phyloP scores from a whole-genome alignment of 2,113 vertebrate species.

The Mobula hypostoma region DNA sequence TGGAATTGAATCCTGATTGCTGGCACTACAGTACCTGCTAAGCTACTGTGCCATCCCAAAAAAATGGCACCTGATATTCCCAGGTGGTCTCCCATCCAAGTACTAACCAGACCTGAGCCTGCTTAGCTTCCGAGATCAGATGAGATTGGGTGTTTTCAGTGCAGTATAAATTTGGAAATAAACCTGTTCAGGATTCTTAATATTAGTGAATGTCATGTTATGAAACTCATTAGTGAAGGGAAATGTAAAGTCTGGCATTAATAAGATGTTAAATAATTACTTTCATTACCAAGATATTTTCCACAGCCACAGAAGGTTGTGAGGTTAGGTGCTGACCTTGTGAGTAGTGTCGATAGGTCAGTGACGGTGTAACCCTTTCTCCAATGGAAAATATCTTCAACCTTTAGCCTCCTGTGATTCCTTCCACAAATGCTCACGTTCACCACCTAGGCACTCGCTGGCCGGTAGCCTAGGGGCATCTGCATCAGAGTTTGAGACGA shows the following conservation, averaged over 20 bases:
- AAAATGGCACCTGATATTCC: too few relatives aligned
- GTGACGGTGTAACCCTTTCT: not conserved
- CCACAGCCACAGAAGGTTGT: not conserved
- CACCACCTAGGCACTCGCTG: too few relatives aligned
- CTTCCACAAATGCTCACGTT: not conserved
- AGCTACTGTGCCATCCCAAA: too few relatives aligned
- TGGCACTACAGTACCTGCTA: too few relatives aligned
- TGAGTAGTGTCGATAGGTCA: not conserved
- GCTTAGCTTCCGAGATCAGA: too few relatives aligned
- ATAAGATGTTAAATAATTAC: not conserved
- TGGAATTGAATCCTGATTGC: too few relatives aligned
- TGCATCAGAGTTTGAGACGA: too few relatives aligned
- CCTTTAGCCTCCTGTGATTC: not conserved
- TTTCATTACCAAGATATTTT: not conserved
- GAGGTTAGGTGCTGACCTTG: not conserved
- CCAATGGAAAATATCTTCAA: not conserved
- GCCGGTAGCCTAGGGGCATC: too few relatives aligned
- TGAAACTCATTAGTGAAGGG: not conserved
- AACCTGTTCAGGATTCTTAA: not conserved
- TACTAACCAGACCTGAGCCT: too few relatives aligned
- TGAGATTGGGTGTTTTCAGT: too few relatives aligned
- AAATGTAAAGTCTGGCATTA: not conserved
- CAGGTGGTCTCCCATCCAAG: too few relatives aligned
- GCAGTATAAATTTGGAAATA: not conserved
- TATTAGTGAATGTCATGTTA: not conserved